phyloP scores from a whole-genome alignment of 2,113 vertebrate genomes.

The Raja brachyura region DNA sequence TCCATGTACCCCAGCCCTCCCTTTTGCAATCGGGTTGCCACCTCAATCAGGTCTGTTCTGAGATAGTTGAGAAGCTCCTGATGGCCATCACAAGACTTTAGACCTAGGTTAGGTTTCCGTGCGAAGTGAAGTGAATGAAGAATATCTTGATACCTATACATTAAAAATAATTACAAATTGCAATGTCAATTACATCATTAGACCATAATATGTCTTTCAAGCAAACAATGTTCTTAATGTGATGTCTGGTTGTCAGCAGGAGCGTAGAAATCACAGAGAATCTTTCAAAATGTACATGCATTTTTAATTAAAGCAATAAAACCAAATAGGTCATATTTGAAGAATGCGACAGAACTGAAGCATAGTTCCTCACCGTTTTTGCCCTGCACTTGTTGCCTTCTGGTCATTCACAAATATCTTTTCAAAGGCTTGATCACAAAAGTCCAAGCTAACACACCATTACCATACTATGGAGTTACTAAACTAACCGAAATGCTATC shows the following conservation, averaged over 20 bases:
- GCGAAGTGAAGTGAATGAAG: slow-evolving; percentile 81
- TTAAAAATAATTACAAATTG: slow-evolving; percentile 1
- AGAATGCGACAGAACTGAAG: no score
- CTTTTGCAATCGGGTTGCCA: slow-evolving; percentile 85
- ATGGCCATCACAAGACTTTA: slow-evolving; percentile 78
- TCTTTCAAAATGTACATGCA: no score
- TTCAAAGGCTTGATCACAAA: no score
- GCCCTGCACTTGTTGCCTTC: no score
- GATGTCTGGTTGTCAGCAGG: not conserved
- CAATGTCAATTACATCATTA: not conserved
- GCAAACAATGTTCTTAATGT: not conserved
- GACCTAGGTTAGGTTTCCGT: slow-evolving; percentile 71
- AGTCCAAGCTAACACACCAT: no score
- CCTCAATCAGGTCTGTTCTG: slow-evolving; percentile 86
- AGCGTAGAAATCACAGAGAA: not conserved
- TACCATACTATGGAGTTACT: no score
- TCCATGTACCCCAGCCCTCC: slow-evolving; percentile 89
- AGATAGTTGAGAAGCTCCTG: slow-evolving; percentile 82
- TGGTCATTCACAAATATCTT: no score
- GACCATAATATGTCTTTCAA: not conserved
- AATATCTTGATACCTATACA: slow-evolving; percentile 81
- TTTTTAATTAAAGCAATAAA: no score
- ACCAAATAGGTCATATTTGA: no score
- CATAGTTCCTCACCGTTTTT: no score
- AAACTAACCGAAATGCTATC: no score